phyloP scores from a whole-genome alignment of 2,797 vertebrate species.

The Capromys pilorides region DNA sequence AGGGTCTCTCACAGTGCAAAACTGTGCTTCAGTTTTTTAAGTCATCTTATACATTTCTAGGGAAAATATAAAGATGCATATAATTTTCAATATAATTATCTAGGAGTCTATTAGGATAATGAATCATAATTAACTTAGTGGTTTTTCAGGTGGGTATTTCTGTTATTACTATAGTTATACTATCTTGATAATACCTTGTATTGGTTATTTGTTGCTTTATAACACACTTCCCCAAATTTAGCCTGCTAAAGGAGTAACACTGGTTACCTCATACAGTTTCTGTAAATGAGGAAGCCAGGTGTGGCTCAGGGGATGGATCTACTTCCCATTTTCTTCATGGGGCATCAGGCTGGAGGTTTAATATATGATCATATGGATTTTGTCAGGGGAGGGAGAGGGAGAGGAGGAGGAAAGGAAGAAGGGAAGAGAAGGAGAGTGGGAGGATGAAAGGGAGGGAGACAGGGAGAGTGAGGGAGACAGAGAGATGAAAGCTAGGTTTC shows the following conservation, averaged over 20 bases:
- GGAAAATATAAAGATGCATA: not conserved
- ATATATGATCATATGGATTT: not conserved
- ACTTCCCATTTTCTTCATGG: not conserved
- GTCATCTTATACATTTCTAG: not conserved
- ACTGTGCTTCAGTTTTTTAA: not conserved
- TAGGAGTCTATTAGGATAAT: slow-evolving; percentile 11
- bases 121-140: not conserved
- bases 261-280: not conserved
- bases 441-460: not conserved
- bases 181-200: not conserved
- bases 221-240: not conserved
- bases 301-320: not conserved
- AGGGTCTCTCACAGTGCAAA: no score
- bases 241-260: not conserved
- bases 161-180: not conserved
- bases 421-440: fast-evolving
- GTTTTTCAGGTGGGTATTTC: not conserved
- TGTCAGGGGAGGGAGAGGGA: not conserved
- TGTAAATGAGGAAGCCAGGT: not conserved
- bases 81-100: slow-evolving; percentile 16
- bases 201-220: not conserved
- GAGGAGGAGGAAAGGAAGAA: not conserved
- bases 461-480: not conserved
- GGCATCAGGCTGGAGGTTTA: not conserved
- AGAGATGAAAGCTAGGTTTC: not conserved